phyloP scores from a whole-genome alignment of 1,140 invertebrate species.

The Drosophila mayri region DNA sequence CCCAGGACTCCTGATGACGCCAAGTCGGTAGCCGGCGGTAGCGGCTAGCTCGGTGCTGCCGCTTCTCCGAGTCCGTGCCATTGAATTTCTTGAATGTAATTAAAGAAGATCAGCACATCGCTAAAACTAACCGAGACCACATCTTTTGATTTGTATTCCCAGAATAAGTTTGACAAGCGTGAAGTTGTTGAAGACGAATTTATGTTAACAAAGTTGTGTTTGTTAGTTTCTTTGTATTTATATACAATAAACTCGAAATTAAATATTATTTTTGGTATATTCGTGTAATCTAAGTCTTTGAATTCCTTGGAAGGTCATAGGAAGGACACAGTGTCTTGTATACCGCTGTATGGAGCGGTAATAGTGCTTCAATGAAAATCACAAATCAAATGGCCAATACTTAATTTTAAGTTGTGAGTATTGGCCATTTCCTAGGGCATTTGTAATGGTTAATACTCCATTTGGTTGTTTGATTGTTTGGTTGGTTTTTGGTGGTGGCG shows the following conservation, averaged over 20 bases:
- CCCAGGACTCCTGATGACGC: conserved; percentile 36
- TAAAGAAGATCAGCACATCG: not conserved
- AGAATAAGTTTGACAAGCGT: not conserved
- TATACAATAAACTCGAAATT: conserved; percentile 6
- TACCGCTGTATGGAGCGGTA: not conserved
- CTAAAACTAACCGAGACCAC: not conserved
- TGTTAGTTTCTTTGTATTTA: not conserved
- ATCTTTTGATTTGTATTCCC: conserved; percentile 1
- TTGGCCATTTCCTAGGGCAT: not conserved
- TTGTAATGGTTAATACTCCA: not conserved
- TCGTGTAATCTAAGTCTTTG: not conserved
- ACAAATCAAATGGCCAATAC: conserved; percentile 4
- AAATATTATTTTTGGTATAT: not conserved
- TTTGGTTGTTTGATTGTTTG: no score
- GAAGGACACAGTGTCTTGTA: not conserved
- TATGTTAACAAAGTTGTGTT: conserved; percentile 4
- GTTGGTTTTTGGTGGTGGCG: not conserved
- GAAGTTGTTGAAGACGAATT: not conserved
- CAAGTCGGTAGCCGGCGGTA: conserved; percentile 11
- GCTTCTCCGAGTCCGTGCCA: conserved; percentile 35
- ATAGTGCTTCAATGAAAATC: no score
- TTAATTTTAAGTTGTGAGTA: not conserved
- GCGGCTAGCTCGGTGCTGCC: not conserved
- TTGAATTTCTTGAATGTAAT: conserved; percentile 41
- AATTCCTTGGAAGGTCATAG: not conserved